phyloP scores from a whole-genome alignment of 2,797 vertebrate genomes.

The Selene dorsalis region DNA sequence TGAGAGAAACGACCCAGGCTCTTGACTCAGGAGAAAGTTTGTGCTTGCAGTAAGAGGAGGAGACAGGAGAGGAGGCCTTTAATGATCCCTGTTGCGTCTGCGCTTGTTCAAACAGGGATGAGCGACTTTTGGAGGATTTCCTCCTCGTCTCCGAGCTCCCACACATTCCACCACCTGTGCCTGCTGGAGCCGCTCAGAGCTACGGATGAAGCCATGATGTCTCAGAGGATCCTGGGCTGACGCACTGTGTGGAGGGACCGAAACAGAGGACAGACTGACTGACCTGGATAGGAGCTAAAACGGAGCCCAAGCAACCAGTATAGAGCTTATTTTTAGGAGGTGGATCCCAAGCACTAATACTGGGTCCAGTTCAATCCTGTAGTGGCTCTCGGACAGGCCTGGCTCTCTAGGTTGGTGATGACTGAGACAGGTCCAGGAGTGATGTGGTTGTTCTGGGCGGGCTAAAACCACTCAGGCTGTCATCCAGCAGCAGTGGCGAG shows the following conservation, averaged over 20 bases:
- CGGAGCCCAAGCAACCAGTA: constrained; percentile 41
- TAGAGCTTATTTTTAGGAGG: constrained; percentile 54
- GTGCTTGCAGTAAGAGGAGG: constrained; percentile 44
- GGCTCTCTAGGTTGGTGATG: constrained; percentile 43
- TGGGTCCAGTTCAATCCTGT: constrained; percentile 25
- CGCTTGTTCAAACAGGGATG: constrained; percentile 40
- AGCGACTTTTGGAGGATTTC: constrained; percentile 47
- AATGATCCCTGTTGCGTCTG: constrained; percentile 32
- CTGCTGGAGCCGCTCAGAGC: constrained; percentile 53
- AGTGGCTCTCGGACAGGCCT: constrained; percentile 41
- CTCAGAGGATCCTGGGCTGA: constrained; percentile 73
- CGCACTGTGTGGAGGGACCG: constrained; percentile 60
- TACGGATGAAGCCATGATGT: constrained; percentile 46
- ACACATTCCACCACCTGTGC: constrained; percentile 63
- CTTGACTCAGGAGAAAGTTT: constrained; percentile 69
- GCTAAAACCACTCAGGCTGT: constrained; percentile 66
- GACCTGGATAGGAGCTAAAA: constrained; percentile 81
- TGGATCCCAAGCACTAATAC: constrained; percentile 38
- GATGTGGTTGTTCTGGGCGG: constrained; percentile 71
- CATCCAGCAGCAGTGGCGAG: constrained; percentile 52
- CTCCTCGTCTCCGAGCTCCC: constrained; percentile 22
- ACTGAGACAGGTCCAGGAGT: constrained; percentile 64
- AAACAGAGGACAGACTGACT: constrained; percentile 72
- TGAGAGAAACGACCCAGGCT: constrained; percentile 11
- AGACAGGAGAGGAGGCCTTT: constrained; percentile 38